Evolutionary conservation across 2,797 vertebrate genomes (phyloP), one percentile per base, ranked within the genome.

Genomic region (Mergus octosetaceus): DNA sequence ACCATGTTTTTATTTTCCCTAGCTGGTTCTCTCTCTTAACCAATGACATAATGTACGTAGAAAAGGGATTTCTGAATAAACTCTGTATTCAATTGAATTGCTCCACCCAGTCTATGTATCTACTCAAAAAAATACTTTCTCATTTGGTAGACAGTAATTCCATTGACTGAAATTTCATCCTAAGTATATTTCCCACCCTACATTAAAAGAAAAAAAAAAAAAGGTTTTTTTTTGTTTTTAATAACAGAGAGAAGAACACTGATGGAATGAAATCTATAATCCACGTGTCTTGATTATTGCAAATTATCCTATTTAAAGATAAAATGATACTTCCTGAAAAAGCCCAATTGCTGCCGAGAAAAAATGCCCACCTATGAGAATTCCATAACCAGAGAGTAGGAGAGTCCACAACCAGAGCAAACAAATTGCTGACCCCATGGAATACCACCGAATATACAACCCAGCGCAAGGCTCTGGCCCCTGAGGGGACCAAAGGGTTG

Each of bases 41-140:
- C 34, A 83, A 20, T n/a, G 14, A 14, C 3, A 36, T 18, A 39
- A 30, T 8, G 22, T 15, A 15, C 3, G 36, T 47, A 6, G 54
- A 49, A 87, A 85, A 87, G 17, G 3, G 15, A 69, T 11, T 61
- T 77, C 43, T 51, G 15, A 91, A 77, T 54, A 45, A 83, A 69
- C 4, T 76, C n/a, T 20, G 65, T 32, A 49, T 78, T 62, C 0
- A 2, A 28, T 30, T 64, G n/a, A 45, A 87, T 34, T 82, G 36
- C 39, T 85, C 24, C 27, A 87, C 73, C 9, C 10, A 80, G 11
- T 28, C 64, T 36, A 36, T 19, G 36, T 0, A 25, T 30, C 30
- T 28, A 25, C 21, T 66, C 13, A 38, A 22, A 86, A 79, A 71
- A 36, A 54, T 0, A 9, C 3, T 32, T 79, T 76, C 0, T 0